Evolutionary conservation across 2,113 vertebrate genomes (phyloP).

Genomic region (Grus americana): DNA sequence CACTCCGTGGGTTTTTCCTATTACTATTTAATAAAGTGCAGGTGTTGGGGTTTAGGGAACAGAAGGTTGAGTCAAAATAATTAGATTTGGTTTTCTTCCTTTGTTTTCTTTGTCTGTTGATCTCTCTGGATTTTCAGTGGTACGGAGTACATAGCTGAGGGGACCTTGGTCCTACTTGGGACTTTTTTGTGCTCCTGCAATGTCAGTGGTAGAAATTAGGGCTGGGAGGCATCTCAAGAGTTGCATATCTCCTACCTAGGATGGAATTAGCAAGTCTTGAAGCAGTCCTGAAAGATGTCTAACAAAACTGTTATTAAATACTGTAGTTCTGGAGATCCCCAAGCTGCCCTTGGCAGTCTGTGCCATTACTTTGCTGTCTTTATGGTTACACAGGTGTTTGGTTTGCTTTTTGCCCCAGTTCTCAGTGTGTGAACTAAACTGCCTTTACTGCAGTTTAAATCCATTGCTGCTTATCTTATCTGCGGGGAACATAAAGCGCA

Average conservation of each 20-base stretch:
- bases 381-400: neutral
- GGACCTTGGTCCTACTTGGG: neutral
- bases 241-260: neutral
- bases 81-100: neutral
- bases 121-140: neutral
- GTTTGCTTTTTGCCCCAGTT: accelerated
- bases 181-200: neutral
- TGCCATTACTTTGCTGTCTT: neutral
- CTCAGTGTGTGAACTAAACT: neutral
- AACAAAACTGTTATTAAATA: neutral
- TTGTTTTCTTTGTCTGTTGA: neutral
- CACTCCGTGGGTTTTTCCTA: neutral
- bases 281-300: neutral
- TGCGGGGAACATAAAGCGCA: neutral
- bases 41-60: neutral
- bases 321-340: neutral
- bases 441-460: neutral
- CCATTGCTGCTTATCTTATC: neutral
- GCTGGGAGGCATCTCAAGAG: neutral
- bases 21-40: neutral
- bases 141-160: neutral
- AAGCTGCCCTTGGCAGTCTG: neutral
- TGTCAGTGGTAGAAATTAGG: neutral
- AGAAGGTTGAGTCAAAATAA: neutral
- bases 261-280: neutral